These are phyloP conservation scores for Diarsia dahlii DNA, from an alignment of 2,888 invertebrate species.

Conservation along the genomic window DNA sequence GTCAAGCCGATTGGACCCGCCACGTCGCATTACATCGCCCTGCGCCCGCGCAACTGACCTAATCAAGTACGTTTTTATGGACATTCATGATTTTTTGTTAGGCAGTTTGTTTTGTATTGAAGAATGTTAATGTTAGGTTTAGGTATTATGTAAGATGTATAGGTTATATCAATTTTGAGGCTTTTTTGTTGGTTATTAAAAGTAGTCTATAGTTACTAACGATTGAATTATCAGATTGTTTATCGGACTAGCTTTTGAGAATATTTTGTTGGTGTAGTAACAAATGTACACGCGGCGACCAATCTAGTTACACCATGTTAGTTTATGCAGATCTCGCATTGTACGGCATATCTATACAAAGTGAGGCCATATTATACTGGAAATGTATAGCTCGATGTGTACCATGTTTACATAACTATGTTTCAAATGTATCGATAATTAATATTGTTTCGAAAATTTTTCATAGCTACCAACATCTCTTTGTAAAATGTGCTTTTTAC, in stretches of 20 bases:
- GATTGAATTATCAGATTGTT: not conserved
- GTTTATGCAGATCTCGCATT: too few relatives aligned
- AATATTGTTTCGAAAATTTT: too few relatives aligned
- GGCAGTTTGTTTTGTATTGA: slow-evolving; percentile 23
- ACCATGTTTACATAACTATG: too few relatives aligned
- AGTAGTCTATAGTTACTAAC: not conserved
- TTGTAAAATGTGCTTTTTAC: too few relatives aligned
- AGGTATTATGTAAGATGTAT: slow-evolving; percentile 30
- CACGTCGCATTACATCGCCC: slow-evolving; percentile 69
- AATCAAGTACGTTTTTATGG: slow-evolving; percentile 54
- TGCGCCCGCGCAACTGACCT: slow-evolving; percentile 62
- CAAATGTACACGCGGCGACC: too few relatives aligned
- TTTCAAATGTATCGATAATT: too few relatives aligned
- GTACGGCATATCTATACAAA: too few relatives aligned
- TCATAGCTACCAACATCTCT: too few relatives aligned
- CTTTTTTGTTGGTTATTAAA: not conserved
- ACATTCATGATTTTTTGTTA: slow-evolving; percentile 44
- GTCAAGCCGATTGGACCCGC: slow-evolving; percentile 71
- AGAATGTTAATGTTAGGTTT: slow-evolving; percentile 45
- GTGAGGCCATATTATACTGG: too few relatives aligned
- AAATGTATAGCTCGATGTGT: too few relatives aligned
- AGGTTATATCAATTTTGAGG: not conserved
- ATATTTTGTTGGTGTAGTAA: not conserved
- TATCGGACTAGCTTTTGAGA: not conserved
- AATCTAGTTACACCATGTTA: too few relatives aligned